Evolutionary conservation across 2,797 vertebrate genomes (phyloP).

Genomic region (Typhlichthys eigenmanni): DNA sequence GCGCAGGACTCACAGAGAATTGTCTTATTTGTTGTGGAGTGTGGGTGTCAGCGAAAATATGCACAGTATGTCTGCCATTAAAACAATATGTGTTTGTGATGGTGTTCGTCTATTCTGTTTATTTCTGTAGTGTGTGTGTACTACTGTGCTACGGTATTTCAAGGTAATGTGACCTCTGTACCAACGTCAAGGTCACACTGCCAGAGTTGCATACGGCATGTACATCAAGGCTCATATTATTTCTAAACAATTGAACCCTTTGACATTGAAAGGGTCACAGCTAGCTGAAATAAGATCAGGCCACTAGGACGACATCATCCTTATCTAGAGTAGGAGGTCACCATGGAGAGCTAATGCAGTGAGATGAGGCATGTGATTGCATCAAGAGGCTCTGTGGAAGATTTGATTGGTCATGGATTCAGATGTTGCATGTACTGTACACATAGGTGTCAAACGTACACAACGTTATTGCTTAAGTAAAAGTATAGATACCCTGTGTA

Average conservation of each 20-base stretch:
- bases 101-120: constrained; percentile 23
- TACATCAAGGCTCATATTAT: constrained; percentile 49
- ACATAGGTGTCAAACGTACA: no score
- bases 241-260: constrained; percentile 19
- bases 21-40: constrained; percentile 31
- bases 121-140: constrained; percentile 1
- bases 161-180: constrained; percentile 62
- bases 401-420: constrained; percentile 5
- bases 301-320: neutral
- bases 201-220: constrained; percentile 15
- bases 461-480: no score
- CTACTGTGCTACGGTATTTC: constrained; percentile 58
- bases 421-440: neutral
- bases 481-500: no score
- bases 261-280: constrained; percentile 12
- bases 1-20: constrained; percentile 11
- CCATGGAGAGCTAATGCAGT: neutral
- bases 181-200: constrained; percentile 62
- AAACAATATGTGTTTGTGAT: constrained; percentile 46
- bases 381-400: neutral
- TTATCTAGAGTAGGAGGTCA: constrained; percentile 8
- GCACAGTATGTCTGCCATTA: constrained; percentile 62
- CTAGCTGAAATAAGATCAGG: constrained; percentile 8
- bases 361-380: neutral
- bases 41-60: constrained; percentile 57